Evolutionary conservation across 2,888 invertebrate genomes (phyloP).

Genomic region (Acleris emargana): DNA sequence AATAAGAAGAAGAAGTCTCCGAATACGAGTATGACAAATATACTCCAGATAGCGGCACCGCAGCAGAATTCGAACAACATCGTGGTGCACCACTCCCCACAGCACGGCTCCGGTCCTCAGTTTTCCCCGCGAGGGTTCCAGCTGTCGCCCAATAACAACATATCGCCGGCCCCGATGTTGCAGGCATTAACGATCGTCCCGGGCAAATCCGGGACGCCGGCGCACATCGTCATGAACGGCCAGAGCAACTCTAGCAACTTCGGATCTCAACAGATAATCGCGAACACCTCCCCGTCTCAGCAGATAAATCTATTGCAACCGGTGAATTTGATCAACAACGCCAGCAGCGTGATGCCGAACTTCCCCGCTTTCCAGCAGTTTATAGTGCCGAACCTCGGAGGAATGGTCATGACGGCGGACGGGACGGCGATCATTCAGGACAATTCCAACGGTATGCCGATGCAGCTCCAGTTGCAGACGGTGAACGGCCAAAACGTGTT

Average conservation of each 20-base stretch:
- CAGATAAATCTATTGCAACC: slow-evolving; percentile 91
- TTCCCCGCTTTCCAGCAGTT: slow-evolving; percentile 92
- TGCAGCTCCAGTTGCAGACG: slow-evolving; percentile 91
- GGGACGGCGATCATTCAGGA: slow-evolving; percentile 91
- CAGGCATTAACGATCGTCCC: slow-evolving; percentile 91
- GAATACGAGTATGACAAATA: slow-evolving; percentile 87
- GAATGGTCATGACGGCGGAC: slow-evolving; percentile 93
- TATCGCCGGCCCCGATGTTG: slow-evolving; percentile 87
- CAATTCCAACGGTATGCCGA: slow-evolving; percentile 85
- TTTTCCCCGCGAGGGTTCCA: slow-evolving; percentile 91
- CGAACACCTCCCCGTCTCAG: slow-evolving; percentile 82
- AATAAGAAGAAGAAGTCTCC: slow-evolving; percentile 89
- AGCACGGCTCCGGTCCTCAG: slow-evolving; percentile 75
- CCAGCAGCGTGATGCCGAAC: slow-evolving; percentile 88
- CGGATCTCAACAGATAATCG: slow-evolving; percentile 87
- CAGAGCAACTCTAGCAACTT: slow-evolving; percentile 85
- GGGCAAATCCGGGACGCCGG: slow-evolving; percentile 88
- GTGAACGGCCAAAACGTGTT: slow-evolving; percentile 90
- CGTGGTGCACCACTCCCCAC: slow-evolving; percentile 81
- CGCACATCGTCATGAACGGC: slow-evolving; percentile 91
- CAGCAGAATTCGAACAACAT: slow-evolving; percentile 86
- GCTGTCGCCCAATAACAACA: slow-evolving; percentile 87
- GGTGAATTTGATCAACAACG: slow-evolving; percentile 90
- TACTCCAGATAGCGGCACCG: slow-evolving; percentile 87
- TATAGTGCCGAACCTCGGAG: slow-evolving; percentile 90